Evolutionary conservation across 2,113 vertebrate species (phyloP).

Genomic region (Ictalurus punctatus): DNA sequence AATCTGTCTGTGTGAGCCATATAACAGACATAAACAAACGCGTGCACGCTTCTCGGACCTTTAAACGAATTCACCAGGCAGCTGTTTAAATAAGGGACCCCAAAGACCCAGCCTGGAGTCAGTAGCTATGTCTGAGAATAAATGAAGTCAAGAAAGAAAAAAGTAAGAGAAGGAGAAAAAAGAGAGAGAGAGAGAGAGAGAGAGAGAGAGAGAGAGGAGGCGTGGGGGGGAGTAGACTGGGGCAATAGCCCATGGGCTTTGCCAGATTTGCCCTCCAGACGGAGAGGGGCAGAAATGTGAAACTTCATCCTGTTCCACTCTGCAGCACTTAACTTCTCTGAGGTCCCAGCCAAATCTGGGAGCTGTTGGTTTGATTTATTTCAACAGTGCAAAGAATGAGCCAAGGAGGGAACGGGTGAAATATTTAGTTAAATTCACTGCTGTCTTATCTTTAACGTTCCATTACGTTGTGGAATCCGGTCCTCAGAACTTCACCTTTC

Average conservation of each 20-base stretch:
- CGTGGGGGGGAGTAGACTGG: neutral
- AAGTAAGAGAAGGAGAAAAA: neutral
- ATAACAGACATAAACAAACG: slow-evolving; percentile 23
- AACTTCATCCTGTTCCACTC: slow-evolving; percentile 39
- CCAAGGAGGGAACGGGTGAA: slow-evolving; percentile 5
- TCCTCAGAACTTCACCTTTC: slow-evolving; percentile 27
- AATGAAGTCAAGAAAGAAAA: slow-evolving; percentile 30
- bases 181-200: no score
- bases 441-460: slow-evolving; percentile 49
- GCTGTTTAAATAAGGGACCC: slow-evolving; percentile 25
- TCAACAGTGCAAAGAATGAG: neutral
- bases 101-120: neutral
- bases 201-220: no score
- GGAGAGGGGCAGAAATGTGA: slow-evolving; percentile 36
- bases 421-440: slow-evolving; percentile 28
- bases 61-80: slow-evolving; percentile 4
- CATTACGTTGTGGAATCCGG: slow-evolving; percentile 8
- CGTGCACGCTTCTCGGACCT: neutral
- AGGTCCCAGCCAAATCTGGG: slow-evolving; percentile 22
- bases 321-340: slow-evolving; percentile 39
- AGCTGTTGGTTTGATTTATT: slow-evolving; percentile 20
- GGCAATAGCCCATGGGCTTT: slow-evolving; percentile 24
- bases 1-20: neutral
- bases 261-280: slow-evolving; percentile 40
- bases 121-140: slow-evolving; percentile 5